Percentiles rank a stretch among this genome's conserved stretches.
These are phyloP conservation scores for Hexactinellida sp. DNA, from an alignment of 37 sponge, comb jelly and placozoan genomes.

Conservation along the genomic window DNA sequence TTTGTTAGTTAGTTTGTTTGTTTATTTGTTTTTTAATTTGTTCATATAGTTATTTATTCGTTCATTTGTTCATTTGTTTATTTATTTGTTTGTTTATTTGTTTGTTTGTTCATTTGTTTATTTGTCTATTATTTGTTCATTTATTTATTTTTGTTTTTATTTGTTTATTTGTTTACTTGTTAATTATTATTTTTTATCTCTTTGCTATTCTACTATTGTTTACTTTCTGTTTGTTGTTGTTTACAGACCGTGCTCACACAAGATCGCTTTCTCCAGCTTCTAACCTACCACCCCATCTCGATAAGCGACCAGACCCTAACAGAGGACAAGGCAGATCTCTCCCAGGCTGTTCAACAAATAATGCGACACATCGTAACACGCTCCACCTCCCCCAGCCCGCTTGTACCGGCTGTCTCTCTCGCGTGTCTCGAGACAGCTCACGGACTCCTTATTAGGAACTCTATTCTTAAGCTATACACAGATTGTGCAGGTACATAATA, in stretches of 20 bases:
- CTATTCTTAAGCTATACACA: not conserved
- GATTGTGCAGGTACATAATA: not conserved
- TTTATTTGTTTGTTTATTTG: too few species aligned
- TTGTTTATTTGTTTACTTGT: too few species aligned
- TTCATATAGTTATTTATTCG: too few species aligned
- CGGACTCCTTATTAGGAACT: not conserved
- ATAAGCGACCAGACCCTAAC: not conserved
- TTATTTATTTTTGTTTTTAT: not conserved
- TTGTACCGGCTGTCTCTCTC: not conserved
- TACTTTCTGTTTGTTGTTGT: not conserved
- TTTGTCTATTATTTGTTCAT: too few species aligned
- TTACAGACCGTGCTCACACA: not conserved
- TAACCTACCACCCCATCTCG: constrained; percentile 4
- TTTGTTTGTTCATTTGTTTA: too few species aligned
- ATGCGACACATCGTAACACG: not conserved
- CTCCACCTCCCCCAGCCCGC: not conserved
- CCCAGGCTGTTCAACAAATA: not conserved
- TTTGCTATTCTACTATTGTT: not conserved
- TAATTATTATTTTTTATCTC: not conserved
- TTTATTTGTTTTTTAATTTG: too few species aligned
- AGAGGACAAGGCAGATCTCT: not conserved
- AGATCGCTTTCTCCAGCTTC: not conserved
- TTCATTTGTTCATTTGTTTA: too few species aligned
- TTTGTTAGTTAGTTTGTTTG: too few species aligned
- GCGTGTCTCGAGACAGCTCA: not conserved